Conservation (phyloP, 2,113 vertebrate species). For the Tragelaphus buxtoni region DNA sequence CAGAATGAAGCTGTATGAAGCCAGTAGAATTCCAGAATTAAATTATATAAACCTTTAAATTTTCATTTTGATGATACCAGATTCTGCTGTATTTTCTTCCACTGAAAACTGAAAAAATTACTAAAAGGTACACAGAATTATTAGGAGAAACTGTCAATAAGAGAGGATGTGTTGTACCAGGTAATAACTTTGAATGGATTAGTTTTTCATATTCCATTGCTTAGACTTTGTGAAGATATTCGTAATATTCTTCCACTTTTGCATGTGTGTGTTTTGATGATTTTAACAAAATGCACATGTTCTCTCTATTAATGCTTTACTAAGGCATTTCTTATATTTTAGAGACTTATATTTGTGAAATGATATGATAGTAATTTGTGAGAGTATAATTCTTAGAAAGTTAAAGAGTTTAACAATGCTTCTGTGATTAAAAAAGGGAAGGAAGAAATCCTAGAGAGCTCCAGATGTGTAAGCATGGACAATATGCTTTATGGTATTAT, state of each 20-base stretch:
- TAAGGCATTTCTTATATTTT: neutral
- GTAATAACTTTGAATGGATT: neutral
- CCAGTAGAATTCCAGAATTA: neutral
- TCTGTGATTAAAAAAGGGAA: neutral
- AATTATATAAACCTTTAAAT: neutral
- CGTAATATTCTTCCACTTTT: neutral
- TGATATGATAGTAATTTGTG: neutral
- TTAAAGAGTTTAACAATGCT: neutral
- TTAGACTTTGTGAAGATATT: neutral
- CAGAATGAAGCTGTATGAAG: neutral
- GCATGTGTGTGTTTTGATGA: neutral
- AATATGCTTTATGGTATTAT: neutral
- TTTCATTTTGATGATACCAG: neutral
- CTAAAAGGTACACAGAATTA: neutral
- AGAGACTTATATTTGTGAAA: neutral
- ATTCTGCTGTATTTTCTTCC: neutral
- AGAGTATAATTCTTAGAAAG: neutral
- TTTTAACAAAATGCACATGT: neutral
- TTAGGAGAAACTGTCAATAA: neutral
- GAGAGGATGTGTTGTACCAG: neutral
- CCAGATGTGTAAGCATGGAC: neutral
- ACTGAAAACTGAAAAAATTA: neutral
- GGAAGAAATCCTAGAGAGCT: neutral
- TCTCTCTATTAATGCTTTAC: neutral
- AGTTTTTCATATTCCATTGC: neutral